These are phyloP conservation scores for Bradypodion ventrale DNA, from an alignment of 2,797 vertebrate genomes.

Conservation along the genomic window DNA sequence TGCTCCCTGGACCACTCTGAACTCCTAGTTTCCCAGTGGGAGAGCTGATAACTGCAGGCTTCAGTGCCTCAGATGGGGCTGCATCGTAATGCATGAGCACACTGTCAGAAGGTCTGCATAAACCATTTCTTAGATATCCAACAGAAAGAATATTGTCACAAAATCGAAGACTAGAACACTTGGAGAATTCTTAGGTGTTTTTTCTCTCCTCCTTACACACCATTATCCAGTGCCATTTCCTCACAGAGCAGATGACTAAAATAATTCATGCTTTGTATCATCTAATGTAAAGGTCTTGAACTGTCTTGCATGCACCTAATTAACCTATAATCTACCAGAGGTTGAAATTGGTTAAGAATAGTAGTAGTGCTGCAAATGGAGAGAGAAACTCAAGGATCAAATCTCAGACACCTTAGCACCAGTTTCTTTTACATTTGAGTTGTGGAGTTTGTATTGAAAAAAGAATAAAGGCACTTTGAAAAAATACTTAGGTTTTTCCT, in stretches of 20 bases:
- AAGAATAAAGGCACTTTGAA: not conserved
- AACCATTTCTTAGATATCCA: slow-evolving; percentile 1
- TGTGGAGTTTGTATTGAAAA: not conserved
- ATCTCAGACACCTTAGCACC: not conserved
- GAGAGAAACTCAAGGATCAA: not conserved
- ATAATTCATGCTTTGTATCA: slow-evolving; percentile 30
- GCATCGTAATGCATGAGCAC: not conserved
- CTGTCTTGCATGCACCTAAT: slow-evolving; percentile 16
- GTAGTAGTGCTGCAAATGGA: not conserved
- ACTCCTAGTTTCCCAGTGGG: slow-evolving; percentile 27
- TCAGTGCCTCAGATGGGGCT: slow-evolving; percentile 25
- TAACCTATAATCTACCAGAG: slow-evolving; percentile 2
- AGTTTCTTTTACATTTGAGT: not conserved
- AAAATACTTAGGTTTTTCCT: not conserved
- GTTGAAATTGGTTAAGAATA: not conserved
- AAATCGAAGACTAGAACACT: slow-evolving; percentile 5
- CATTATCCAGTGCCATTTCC: slow-evolving; percentile 16
- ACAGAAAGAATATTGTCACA: slow-evolving; percentile 21
- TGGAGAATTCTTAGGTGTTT: slow-evolving; percentile 9
- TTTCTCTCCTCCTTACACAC: not conserved
- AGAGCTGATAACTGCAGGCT: slow-evolving; percentile 9
- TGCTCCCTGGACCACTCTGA: slow-evolving; percentile 35
- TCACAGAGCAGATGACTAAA: not conserved
- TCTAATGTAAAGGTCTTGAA: not conserved
- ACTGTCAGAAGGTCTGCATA: slow-evolving; percentile 25